These are phyloP conservation scores for Phenacoccus solenopsis DNA, from an alignment of 1,140 invertebrate species.

Conservation along the genomic window DNA sequence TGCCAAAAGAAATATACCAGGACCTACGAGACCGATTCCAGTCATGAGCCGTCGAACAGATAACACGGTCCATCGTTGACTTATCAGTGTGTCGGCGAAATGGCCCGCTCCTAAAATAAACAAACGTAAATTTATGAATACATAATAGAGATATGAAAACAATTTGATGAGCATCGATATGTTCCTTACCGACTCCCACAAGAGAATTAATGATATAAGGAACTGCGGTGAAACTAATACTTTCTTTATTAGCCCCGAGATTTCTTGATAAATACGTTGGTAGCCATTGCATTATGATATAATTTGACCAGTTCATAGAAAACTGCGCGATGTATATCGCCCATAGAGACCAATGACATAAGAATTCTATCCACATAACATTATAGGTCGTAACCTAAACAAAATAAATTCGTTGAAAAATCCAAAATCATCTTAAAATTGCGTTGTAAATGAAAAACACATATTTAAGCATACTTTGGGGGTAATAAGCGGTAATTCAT, in stretches of 20 bases:
- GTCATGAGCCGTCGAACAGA: slow-evolving; percentile 64
- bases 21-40: slow-evolving; percentile 58
- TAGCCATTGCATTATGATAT: slow-evolving; percentile 74
- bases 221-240: slow-evolving; percentile 62
- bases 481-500: slow-evolving; percentile 50
- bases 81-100: slow-evolving; percentile 54
- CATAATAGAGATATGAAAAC: background rate
- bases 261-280: slow-evolving; percentile 58
- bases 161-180: background rate
- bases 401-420: slow-evolving; percentile 10
- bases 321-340: slow-evolving; percentile 68
- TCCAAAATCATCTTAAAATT: background rate
- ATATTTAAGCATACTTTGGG: slow-evolving; percentile 51
- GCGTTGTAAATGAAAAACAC: slow-evolving; percentile 6
- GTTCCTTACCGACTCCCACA: slow-evolving; percentile 54
- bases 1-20: slow-evolving; percentile 55
- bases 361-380: slow-evolving; percentile 51
- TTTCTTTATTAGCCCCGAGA: slow-evolving; percentile 53
- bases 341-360: slow-evolving; percentile 60
- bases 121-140: background rate
- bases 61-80: slow-evolving; percentile 52
- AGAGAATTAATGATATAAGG: slow-evolving; percentile 66
- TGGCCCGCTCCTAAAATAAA: slow-evolving; percentile 48
- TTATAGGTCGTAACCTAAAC: slow-evolving; percentile 40
- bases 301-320: slow-evolving; percentile 73